A percentile compares a stretch with the other conserved stretches of the same genome.
Evolutionary conservation across 1,140 invertebrate species (phyloP).

Genomic region (Bombus waltoni): DNA sequence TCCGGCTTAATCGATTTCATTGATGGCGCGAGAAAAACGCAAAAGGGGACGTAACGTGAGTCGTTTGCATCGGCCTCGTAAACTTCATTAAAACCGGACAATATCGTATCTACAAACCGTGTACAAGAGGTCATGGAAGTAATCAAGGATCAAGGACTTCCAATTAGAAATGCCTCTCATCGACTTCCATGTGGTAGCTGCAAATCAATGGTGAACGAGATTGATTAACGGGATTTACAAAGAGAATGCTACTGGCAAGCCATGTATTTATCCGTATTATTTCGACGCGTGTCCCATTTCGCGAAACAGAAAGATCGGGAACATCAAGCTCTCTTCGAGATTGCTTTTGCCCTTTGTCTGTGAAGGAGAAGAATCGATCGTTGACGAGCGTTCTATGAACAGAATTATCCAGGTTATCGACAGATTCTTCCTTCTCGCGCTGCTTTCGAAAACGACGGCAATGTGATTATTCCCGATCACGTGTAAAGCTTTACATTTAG

Average conservation of each 20-base stretch:
- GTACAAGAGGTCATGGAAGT: slow-evolving; percentile 49
- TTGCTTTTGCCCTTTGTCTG: not conserved
- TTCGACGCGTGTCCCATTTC: slow-evolving; percentile 19
- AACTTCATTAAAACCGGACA: slow-evolving; percentile 59
- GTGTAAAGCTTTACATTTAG: not conserved
- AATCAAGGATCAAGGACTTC: slow-evolving; percentile 63
- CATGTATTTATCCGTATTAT: slow-evolving; percentile 54
- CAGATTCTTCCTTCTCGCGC: not conserved
- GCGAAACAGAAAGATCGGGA: not conserved
- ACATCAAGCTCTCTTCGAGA: slow-evolving; percentile 15
- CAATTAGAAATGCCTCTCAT: slow-evolving; percentile 65
- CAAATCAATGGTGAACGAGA: slow-evolving; percentile 57
- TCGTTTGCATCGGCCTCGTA: slow-evolving; percentile 36
- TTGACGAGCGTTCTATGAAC: not conserved
- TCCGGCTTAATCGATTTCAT: slow-evolving; percentile 19
- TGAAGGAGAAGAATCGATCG: not conserved
- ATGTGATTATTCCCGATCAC: no score
- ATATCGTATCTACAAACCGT: slow-evolving; percentile 47
- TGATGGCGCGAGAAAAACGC: not conserved
- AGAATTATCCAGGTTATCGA: slow-evolving; percentile 17
- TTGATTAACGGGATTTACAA: slow-evolving; percentile 62
- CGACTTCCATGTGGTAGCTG: slow-evolving; percentile 20
- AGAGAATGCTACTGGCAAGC: slow-evolving; percentile 3
- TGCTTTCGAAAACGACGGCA: not conserved
- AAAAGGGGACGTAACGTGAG: slow-evolving; percentile 15